Evolutionary conservation across 2,113 vertebrate species (phyloP).

Genomic region (Donacobius atricapilla): DNA sequence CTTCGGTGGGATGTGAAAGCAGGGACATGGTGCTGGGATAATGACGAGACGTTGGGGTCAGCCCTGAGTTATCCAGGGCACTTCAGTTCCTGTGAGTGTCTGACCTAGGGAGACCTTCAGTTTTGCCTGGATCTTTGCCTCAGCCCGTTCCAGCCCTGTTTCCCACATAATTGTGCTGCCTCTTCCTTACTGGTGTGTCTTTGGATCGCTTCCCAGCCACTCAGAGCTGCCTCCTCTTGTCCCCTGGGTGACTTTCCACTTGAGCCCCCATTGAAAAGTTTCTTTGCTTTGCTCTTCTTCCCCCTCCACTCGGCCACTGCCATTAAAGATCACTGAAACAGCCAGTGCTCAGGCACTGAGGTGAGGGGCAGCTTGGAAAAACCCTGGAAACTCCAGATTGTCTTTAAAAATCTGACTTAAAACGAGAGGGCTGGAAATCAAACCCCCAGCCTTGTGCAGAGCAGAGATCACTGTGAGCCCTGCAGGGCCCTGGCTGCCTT

Average conservation of each 20-base stretch:
- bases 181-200: conserved; percentile 15
- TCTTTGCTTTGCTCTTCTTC: background rate
- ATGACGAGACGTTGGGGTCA: background rate
- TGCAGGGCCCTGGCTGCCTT: background rate
- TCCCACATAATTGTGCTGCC: conserved; percentile 29
- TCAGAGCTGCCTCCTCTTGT: background rate
- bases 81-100: background rate
- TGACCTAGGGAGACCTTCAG: conserved; percentile 26
- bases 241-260: background rate
- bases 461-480: background rate
- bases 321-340: background rate
- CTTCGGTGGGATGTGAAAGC: background rate
- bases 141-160: background rate
- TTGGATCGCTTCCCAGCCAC: background rate
- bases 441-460: background rate
- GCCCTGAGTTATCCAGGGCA: background rate
- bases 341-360: background rate
- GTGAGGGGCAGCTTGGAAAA: background rate
- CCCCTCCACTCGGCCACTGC: background rate
- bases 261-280: background rate
- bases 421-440: background rate
- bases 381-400: background rate
- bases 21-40: background rate
- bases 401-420: background rate
- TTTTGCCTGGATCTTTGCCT: conserved; percentile 14